A percentile compares a stretch with the other conserved stretches of the same genome.
phyloP scores from a whole-genome alignment of 2,888 invertebrate genomes.

The Cecidostiba fungosa region DNA sequence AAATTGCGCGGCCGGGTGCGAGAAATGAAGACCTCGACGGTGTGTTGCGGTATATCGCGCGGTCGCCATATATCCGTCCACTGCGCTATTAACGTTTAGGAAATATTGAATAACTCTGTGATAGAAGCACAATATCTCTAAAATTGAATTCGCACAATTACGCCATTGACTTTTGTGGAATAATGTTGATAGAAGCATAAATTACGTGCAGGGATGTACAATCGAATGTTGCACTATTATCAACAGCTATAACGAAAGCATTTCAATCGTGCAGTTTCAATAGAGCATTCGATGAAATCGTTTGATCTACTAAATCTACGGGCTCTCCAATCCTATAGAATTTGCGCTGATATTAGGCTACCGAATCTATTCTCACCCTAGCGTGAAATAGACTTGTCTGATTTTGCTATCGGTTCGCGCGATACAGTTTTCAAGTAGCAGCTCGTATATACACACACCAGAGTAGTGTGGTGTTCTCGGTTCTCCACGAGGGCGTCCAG shows the following conservation, averaged over 20 bases:
- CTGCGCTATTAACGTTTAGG: neutral
- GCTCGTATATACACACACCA: neutral
- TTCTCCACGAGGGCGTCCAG: neutral
- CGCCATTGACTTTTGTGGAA: neutral
- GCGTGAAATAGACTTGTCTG: neutral
- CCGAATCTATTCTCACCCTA: neutral
- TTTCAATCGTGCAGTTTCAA: neutral
- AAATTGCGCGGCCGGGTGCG: slow-evolving; percentile 34
- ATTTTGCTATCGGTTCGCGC: neutral
- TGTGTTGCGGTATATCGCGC: neutral
- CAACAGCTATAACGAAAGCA: no score
- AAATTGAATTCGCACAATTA: neutral
- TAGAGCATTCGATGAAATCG: slow-evolving; percentile 3
- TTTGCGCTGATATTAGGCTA: neutral
- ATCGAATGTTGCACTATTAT: neutral
- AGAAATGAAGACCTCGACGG: slow-evolving; percentile 47
- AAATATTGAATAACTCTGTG: neutral
- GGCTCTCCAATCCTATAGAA: neutral
- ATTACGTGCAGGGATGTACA: neutral
- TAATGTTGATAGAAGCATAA: neutral
- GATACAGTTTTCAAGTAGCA: neutral
- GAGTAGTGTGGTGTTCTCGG: neutral
- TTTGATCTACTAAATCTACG: neutral
- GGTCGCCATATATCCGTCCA: neutral
- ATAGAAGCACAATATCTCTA: neutral